Base-by-base conservation (phyloP, 1,140 invertebrate species). In the Neomicropteryx cornuta region DNA sequence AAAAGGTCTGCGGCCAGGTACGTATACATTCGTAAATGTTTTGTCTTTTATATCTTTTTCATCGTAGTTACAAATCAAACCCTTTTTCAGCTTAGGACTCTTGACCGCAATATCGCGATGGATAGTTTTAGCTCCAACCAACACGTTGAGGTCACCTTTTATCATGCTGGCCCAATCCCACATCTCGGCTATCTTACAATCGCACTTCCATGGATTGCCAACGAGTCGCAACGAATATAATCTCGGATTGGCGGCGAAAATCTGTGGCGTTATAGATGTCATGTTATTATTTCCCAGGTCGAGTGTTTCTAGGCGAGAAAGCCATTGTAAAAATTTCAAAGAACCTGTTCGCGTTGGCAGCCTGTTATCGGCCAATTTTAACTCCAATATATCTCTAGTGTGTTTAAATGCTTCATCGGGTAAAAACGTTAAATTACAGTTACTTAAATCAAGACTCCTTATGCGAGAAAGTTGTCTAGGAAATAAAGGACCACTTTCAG, bases 101-200 rank as follows among this genome's bases (percentile, higher is more conserved):
- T 72, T 72, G 1, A 70, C 62, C 0, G 66, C 62, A 23, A 72
- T 70, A 39, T 75, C 71, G 43, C 70, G 71, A 19, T 68, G 67
- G 2, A 66, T 68, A 2, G 76, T 72, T 24, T 75, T 72, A 4
- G 77, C 77, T 30, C 79, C 79, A 8, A 79, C 62, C 3, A 81
- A 55, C 11, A 81, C 69, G 20, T 75, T 69, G 10, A 81, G 52
- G 50, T 80, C 74, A 6, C 75, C 75, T 43, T 78, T 79, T 2
- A 70, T 69, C 46, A 73, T 68, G 16, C 72, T 53, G 0, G 78
- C 78, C 80, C 79, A 83, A 44, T 79, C 70, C 79, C 79, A 82
- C 64, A 80, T 76, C 23, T 81, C 75, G 0, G 71, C 70, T 23
- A 82, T 70, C 19, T 75, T 73, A 43, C 80, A 83, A 46, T 79